Base-by-base conservation (phyloP, 1,140 invertebrate species). In the Chrysomallon squamiferum region DNA sequence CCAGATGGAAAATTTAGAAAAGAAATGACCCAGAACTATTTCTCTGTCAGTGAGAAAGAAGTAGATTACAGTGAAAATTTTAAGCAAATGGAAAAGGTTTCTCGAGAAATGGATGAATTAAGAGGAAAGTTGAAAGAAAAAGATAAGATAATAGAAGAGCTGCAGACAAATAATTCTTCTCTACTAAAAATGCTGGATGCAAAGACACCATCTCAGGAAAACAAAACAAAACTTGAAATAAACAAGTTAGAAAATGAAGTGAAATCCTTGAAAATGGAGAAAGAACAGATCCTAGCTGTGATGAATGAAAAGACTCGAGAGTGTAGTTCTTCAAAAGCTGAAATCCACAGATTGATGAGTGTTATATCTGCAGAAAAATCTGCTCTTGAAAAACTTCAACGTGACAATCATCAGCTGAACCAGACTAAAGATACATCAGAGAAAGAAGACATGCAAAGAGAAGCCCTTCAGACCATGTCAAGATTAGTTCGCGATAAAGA, bases 271-370 rank as follows among this genome's bases (percentile, higher is more conserved):
- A 79, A 80, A 57, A 64, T 76, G 25, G 85, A 86, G 68, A 80
- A 77, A 58, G 83, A 86, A 58, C 85, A 85, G 69, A 83, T 86
- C 65, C 68, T 87, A 62, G 79, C 84, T 41, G 82, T 86, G 3
- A 69, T 87, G 62, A 84, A 83, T 62, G 85, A 87, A 59, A 87
- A 87, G 62, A 79, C 84, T 3, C 76, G 83, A 30, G 86, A 87
- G 65, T 77, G 73, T 57, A 85, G 83, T 59, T 73, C 65, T 25
- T 71, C 86, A n/a, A 86, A 85, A 70, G 58, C 71, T 54, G 86
- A 87, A 67, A 81, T 86, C n/a, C 81, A 83, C 63, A 77, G 80
- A 6, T 72, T 87, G 29, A 84, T 85, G 75, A 81, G 78, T 73
- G 71, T 84, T 33, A 74, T 86, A 9, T 72, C 83, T 15, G 83